phyloP scores from a whole-genome alignment of 2,113 vertebrate genomes.

The Brachionichthys hirsutus region DNA sequence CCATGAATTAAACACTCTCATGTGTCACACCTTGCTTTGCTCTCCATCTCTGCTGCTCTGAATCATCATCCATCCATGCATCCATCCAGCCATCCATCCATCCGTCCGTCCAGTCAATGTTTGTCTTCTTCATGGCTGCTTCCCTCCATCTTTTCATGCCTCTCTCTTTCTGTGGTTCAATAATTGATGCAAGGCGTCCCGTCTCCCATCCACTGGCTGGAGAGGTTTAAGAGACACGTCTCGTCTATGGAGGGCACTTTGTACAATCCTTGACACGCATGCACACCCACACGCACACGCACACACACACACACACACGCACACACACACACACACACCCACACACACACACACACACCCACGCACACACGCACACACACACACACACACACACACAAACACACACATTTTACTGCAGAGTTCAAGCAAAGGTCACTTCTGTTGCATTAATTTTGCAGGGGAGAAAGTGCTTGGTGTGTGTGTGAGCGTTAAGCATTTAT shows the following conservation, averaged over 20 bases:
- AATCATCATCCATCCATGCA: not conserved
- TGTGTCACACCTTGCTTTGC: constrained; percentile 39
- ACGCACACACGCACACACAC: constrained; percentile 22
- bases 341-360: constrained; percentile 13
- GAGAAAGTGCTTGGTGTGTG: constrained; percentile 44
- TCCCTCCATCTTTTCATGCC: not conserved
- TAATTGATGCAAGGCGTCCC: constrained; percentile 68
- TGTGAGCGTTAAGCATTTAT: constrained; percentile 40
- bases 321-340: constrained; percentile 13
- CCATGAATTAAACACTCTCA: constrained; percentile 52
- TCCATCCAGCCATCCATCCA: constrained; percentile 4
- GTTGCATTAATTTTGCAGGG: constrained; percentile 65
- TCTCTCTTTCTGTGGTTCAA: constrained; percentile 43
- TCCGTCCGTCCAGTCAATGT: not conserved
- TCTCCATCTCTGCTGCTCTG: not conserved
- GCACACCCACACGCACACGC: constrained; percentile 22
- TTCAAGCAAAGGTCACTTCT: constrained; percentile 61
- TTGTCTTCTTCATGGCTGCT: not conserved
- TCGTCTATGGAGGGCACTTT: constrained; percentile 66
- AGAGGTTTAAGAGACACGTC: constrained; percentile 69
- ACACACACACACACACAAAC: constrained; percentile 17
- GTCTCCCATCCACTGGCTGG: constrained; percentile 39
- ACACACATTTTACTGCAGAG: constrained; percentile 46
- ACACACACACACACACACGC: too few relatives aligned
- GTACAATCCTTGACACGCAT: constrained; percentile 43